phyloP scores from a whole-genome alignment of 2,888 invertebrate species.

The Monoplex corrugatus region DNA sequence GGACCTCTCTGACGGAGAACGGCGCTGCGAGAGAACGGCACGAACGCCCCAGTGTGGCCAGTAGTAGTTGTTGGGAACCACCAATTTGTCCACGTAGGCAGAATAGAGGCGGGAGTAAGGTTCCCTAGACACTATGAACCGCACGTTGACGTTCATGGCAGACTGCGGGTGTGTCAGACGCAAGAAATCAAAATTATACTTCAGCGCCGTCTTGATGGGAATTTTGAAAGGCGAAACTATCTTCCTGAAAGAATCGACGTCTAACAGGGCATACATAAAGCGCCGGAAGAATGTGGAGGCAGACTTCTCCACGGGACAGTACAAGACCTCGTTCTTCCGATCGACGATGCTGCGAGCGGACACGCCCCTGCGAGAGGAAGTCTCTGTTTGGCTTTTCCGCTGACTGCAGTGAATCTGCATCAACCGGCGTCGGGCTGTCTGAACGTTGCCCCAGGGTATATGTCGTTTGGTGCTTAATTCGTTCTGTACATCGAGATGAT shows the following conservation, averaged over 20 bases:
- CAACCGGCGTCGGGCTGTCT: no score
- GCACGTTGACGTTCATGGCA: conserved; percentile 38
- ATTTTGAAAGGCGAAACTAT: conserved; percentile 49
- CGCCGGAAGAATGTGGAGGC: conserved; percentile 51
- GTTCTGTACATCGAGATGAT: no score
- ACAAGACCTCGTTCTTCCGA: conserved; percentile 4
- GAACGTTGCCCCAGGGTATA: no score
- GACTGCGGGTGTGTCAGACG: no score
- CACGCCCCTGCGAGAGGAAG: no score
- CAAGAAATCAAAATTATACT: background rate
- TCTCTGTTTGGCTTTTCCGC: no score
- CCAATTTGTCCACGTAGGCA: conserved; percentile 61
- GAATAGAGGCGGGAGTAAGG: conserved; percentile 57
- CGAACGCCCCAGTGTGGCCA: conserved; percentile 54
- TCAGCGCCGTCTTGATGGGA: conserved; percentile 36
- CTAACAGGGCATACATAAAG: conserved; percentile 42
- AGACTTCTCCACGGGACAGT: conserved; percentile 54
- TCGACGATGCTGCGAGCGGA: conserved; percentile 39
- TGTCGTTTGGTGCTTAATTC: no score
- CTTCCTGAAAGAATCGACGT: background rate
- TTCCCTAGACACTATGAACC: conserved; percentile 49
- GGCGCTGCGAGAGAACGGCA: conserved; percentile 51
- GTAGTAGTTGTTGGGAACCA: conserved; percentile 62
- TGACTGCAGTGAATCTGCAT: no score
- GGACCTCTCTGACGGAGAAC: conserved; percentile 50